Evolutionary conservation across 1,140 invertebrate genomes (phyloP), one percentile per base, ranked within the genome.

Genomic region (Zaprionus davidi): DNA sequence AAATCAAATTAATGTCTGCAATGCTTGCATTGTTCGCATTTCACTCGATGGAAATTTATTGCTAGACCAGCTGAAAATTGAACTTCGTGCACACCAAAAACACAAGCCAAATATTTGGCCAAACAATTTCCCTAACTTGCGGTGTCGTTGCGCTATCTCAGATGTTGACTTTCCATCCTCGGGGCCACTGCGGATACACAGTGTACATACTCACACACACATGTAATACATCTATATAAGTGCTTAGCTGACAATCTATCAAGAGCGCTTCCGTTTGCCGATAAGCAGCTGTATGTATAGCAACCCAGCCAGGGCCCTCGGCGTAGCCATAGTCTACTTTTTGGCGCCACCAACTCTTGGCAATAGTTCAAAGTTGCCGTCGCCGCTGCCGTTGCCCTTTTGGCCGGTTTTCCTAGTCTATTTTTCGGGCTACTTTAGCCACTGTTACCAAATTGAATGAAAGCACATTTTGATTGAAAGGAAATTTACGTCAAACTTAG

Each of bases 381-480:
- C 72, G 62, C 38, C 41, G 56, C 38, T 41, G 38, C 31, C 56
- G 22, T 49, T 73, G 64, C 56, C 17, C 49, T 72, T 71, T 60
- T 75, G 56, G 60, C 59, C 62, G 60, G 65, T 46, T 58, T 74
- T 56, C 34, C 41, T 55, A 60, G 63, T 69, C 66, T 58, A 68
- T 56, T 56, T 63, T 66, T 57, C 38, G 34, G 20, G 76, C 71
- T 76, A 77, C 82, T 85, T 86, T 81, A 34, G 34, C 56, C 55
- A 63, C 55, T 66, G 51, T 55, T 76, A 66, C 62, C 46, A 90
- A 88, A 88, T 88, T 88, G 84, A 88, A 90, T 88, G 78, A 90
- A 90, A 85, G 84, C 85, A 81, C 85, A 84, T 81, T 88, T 88
- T 88, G 84, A 88, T 88, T 88, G 81, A 88, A 87, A 81, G 81